A percentile compares a stretch with the other conserved stretches of the same genome.
Conservation (phyloP, 2,888 invertebrate genomes). For the Tricholauxania praeusta region DNA sequence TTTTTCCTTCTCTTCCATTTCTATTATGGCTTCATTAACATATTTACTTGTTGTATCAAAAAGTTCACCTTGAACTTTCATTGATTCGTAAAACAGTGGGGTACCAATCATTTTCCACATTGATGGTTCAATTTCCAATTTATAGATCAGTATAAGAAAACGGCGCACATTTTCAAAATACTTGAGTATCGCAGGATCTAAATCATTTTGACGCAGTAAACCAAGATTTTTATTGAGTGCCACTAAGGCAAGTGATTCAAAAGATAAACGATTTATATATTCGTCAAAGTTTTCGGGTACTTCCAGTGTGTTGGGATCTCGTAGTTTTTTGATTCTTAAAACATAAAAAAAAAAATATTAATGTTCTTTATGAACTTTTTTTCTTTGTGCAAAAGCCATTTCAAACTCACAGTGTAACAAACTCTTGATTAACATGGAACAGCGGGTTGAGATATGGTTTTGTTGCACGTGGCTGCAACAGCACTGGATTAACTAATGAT, state of each 20-base stretch:
- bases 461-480: background rate
- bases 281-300: conserved; percentile 69
- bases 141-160: conserved; percentile 46
- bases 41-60: conserved; percentile 56
- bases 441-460: background rate
- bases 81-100: conserved; percentile 55
- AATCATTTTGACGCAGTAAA: conserved; percentile 51
- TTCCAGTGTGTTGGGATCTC: conserved; percentile 56
- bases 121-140: conserved; percentile 61
- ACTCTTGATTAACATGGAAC: background rate
- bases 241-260: conserved; percentile 69
- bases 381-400: too few species aligned
- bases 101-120: conserved; percentile 60
- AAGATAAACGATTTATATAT: conserved; percentile 71
- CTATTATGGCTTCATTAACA: conserved; percentile 58
- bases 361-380: too few species aligned
- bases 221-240: conserved; percentile 64
- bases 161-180: conserved; percentile 48
- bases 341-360: conserved; percentile 45
- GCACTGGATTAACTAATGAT: conserved; percentile 4
- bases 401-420: background rate
- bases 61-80: conserved; percentile 51
- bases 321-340: conserved; percentile 62
- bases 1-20: conserved; percentile 46
- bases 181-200: conserved; percentile 51